Evolutionary conservation across 92 coral and sea anemone species (phyloP).

Genomic region (Umimayanthus chanpuru): DNA sequence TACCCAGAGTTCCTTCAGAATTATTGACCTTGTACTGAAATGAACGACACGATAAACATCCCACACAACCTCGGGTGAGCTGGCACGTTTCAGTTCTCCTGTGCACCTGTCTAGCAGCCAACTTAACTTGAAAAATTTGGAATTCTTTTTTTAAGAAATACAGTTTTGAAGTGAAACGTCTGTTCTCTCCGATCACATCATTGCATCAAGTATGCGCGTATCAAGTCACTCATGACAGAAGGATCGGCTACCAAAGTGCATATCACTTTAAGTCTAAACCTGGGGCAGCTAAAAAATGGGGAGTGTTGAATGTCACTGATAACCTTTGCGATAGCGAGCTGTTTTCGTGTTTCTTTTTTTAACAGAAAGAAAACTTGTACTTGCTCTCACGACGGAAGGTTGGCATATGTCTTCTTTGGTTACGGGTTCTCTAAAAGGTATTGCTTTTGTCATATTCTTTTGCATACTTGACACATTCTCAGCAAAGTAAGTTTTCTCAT

Average conservation of each 20-base stretch:
- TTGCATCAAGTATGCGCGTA: neutral
- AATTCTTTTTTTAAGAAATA: neutral
- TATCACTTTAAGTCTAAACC: constrained; percentile 13
- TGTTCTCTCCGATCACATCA: neutral
- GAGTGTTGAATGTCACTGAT: constrained; percentile 39
- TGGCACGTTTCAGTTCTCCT: neutral
- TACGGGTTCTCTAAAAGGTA: constrained; percentile 18
- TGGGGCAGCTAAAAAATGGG: constrained; percentile 28
- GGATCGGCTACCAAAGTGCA: constrained; percentile 19
- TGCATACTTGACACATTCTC: neutral
- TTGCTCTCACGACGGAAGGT: neutral
- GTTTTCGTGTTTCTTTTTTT: constrained; percentile 1
- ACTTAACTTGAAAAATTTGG: neutral
- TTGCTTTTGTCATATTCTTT: neutral
- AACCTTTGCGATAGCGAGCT: constrained; percentile 38
- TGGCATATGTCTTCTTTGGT: neutral
- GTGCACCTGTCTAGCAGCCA: neutral
- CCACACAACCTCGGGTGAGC: neutral
- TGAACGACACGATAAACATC: neutral
- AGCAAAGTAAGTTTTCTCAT: neutral
- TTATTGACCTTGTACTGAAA: neutral
- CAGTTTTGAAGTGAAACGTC: neutral
- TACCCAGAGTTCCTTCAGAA: neutral
- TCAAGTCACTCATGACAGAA: constrained; percentile 2
- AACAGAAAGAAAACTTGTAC: neutral